Evolutionary conservation across 2,888 invertebrate genomes (phyloP), one percentile per base, ranked within the genome.

Genomic region (Platynereis dumerilii): DNA sequence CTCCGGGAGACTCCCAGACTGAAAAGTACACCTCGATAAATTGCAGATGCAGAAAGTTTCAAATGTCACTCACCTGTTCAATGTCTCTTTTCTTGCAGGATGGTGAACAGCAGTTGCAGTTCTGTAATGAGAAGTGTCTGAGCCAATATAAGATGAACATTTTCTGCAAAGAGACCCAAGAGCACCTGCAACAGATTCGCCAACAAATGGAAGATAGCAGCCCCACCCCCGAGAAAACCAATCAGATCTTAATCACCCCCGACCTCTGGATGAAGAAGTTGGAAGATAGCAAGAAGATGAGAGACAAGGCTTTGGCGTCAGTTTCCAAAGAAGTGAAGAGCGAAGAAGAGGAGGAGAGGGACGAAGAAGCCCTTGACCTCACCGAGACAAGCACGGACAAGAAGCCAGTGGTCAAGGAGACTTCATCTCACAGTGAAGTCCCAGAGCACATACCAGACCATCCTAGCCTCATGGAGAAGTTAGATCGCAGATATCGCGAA

Each of bases 141-240:
- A 95, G 94, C 82, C 94, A 95, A 84, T 96, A 95, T 87, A 95
- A 96, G 87, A 95, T 96, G 94, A 93, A 94, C 84, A 94, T 95
- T 72, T 96, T 96, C 86, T 95, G 95, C 85, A 90, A 92, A 59
- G 95, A 95, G 86, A 94, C 95, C 3, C 91, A 93, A 81, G 94
- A 94, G 7, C 94, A 94, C 82, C 88, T 95, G 66, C 92, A 76
- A 44, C 75, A 94, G 81, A 89, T 94, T 64, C 87, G 87, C 69
- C 61, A 60, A n/a, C 64, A 69, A 63, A 27, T 65, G 58, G 54
- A 61, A 39, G 24, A 20, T 27, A 26, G 42, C 34, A 27, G 44
- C 24, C 28, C 29, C 5, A 7, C 29, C 7, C 20, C 65, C 7
- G 20, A 26, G 1, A 58, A 52, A 15, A 52, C 29, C 24, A 64